Percentiles rank a stretch among this genome's conserved stretches.
Evolutionary conservation across 2,113 vertebrate genomes (phyloP).

Genomic region (Dasyprocta punctata): DNA sequence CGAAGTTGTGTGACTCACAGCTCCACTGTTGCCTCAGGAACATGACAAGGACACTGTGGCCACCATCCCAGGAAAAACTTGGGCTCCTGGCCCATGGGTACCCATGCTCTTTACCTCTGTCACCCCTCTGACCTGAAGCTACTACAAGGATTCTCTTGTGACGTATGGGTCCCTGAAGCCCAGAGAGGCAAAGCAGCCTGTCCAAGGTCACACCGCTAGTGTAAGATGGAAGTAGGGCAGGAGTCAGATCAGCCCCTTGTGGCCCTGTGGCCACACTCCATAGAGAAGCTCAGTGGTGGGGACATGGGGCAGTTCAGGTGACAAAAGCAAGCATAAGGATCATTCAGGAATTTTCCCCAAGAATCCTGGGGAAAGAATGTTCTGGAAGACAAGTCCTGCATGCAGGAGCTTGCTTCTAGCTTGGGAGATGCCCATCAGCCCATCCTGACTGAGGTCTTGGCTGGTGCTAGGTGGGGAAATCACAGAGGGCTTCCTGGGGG

Average conservation of each 20-base stretch:
- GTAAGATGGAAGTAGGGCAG: background rate
- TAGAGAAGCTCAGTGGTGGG: background rate
- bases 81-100: background rate
- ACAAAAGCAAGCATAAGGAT: background rate
- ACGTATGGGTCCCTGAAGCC: background rate
- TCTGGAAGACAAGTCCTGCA: background rate
- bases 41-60: background rate
- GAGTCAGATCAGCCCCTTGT: background rate
- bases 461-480: background rate
- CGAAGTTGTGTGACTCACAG: conserved; percentile 61
- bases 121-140: background rate
- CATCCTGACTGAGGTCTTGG: background rate
- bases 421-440: background rate
- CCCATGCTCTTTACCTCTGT: background rate
- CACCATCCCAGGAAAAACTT: background rate
- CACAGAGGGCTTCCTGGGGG: background rate
- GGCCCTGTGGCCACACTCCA: background rate
- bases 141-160: background rate
- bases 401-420: background rate
- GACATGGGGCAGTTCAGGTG: background rate
- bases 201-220: background rate
- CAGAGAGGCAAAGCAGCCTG: background rate
- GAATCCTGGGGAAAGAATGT: background rate
- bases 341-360: background rate
- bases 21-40: background rate